Evolutionary conservation across 1,140 invertebrate species (phyloP).

Genomic region (Chironomus striatipennis): DNA sequence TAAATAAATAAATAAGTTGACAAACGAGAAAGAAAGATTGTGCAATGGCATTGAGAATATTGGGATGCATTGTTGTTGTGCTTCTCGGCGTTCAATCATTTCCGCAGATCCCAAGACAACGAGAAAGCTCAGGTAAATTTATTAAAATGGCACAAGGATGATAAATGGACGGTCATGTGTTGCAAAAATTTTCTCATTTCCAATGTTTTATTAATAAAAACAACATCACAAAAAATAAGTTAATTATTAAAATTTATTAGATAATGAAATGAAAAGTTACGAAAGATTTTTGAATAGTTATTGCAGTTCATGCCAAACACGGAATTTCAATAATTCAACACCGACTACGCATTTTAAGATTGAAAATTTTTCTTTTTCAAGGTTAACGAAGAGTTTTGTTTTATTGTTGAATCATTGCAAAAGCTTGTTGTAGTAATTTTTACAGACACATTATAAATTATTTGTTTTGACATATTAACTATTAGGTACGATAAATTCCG

Average conservation of each 20-base stretch:
- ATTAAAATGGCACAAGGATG: background rate
- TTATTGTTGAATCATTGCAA: background rate
- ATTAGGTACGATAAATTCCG: background rate
- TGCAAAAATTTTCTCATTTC: background rate
- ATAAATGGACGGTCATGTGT: background rate
- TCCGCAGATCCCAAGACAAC: background rate
- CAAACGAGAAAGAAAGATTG: background rate
- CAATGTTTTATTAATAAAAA: no score
- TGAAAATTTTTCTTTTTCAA: background rate
- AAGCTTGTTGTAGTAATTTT: background rate
- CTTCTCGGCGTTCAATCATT: background rate
- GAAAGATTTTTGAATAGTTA: background rate
- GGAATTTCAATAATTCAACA: no score
- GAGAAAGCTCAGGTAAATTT: slow-evolving; percentile 11
- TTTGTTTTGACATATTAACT: background rate
- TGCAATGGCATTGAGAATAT: background rate
- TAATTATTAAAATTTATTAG: background rate
- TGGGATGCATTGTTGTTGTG: background rate
- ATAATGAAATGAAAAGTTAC: background rate
- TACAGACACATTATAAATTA: no score
- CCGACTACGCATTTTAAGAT: background rate
- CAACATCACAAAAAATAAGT: no score
- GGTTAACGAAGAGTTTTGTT: background rate
- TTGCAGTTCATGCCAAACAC: no score
- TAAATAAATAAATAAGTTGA: no score